A percentile compares a stretch with the other conserved stretches of the same genome.
Conservation (phyloP, 2,113 vertebrate genomes). For the Equus quagga region DNA sequence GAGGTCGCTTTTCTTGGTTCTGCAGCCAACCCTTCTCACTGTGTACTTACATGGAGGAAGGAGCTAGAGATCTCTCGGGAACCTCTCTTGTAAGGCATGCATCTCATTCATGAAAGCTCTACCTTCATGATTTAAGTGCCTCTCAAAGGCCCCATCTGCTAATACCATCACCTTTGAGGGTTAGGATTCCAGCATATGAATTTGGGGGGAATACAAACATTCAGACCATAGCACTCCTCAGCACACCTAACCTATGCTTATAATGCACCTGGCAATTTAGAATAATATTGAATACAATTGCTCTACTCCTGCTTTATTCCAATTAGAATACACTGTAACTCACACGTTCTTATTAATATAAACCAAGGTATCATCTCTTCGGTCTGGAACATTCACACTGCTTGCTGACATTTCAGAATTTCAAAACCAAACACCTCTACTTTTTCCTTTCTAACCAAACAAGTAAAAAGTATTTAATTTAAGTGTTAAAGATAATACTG, state of each 20-base stretch:
- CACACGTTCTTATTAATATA: neutral
- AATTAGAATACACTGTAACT: neutral
- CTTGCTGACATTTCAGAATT: conserved; percentile 27
- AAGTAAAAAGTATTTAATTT: neutral
- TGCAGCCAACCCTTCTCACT: neutral
- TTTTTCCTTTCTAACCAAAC: neutral
- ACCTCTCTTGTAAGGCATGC: neutral
- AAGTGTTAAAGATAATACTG: conserved; percentile 32
- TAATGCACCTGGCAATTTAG: neutral
- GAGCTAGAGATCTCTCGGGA: neutral
- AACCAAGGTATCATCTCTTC: neutral
- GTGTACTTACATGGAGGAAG: neutral
- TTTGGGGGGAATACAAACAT: neutral
- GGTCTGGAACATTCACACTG: neutral
- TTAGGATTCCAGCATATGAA: neutral
- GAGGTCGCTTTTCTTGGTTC: neutral
- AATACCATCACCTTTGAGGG: neutral
- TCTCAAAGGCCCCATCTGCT: neutral
- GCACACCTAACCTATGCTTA: neutral
- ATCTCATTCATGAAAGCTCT: neutral
- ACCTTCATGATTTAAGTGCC: neutral
- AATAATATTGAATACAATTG: neutral
- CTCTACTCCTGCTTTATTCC: neutral
- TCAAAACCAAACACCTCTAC: neutral
- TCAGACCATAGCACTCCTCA: neutral